Conservation (phyloP, 2,888 invertebrate genomes). For the Peribatodes rhomboidaria region DNA sequence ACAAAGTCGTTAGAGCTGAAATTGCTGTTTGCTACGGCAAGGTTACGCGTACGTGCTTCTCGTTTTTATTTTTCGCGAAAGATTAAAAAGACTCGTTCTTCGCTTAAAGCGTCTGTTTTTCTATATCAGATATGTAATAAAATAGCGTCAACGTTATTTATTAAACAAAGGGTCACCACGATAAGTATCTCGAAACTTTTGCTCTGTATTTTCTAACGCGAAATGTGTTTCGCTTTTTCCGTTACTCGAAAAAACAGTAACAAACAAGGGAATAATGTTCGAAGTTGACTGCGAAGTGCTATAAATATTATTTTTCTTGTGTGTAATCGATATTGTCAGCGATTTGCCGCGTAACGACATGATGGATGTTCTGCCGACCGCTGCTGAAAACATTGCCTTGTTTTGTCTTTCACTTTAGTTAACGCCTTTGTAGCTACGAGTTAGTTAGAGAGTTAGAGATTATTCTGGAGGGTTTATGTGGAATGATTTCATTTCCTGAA, state of each 20-base stretch:
- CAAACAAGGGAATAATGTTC: constrained; percentile 66
- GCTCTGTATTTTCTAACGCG: constrained; percentile 44
- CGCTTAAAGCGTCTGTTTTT: constrained; percentile 36
- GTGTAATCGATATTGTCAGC: constrained; percentile 74
- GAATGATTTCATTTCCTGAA: background rate
- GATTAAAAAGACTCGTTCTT: constrained; percentile 21
- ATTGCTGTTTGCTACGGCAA: constrained; percentile 34
- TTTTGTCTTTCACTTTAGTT: constrained; percentile 58
- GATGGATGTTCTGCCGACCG: constrained; percentile 66
- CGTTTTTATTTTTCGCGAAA: constrained; percentile 46
- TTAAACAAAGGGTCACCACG: constrained; percentile 47
- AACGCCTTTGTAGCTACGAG: constrained; percentile 39
- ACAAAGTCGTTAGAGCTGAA: constrained; percentile 28
- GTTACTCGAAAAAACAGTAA: constrained; percentile 62
- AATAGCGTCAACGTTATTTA: constrained; percentile 42
- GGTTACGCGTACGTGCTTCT: constrained; percentile 20
- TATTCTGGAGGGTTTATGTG: constrained; percentile 23
- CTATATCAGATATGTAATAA: constrained; percentile 43
- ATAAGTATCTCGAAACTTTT: constrained; percentile 53
- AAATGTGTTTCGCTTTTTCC: constrained; percentile 61
- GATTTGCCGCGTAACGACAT: constrained; percentile 70
- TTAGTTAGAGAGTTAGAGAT: constrained; percentile 37
- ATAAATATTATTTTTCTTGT: constrained; percentile 71
- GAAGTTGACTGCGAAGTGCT: constrained; percentile 63
- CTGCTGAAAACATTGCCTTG: constrained; percentile 59